Percentiles rank a stretch among this genome's conserved stretches.
Conservation (phyloP, 2,888 invertebrate species). For the Oegoconia quadripuncta region DNA sequence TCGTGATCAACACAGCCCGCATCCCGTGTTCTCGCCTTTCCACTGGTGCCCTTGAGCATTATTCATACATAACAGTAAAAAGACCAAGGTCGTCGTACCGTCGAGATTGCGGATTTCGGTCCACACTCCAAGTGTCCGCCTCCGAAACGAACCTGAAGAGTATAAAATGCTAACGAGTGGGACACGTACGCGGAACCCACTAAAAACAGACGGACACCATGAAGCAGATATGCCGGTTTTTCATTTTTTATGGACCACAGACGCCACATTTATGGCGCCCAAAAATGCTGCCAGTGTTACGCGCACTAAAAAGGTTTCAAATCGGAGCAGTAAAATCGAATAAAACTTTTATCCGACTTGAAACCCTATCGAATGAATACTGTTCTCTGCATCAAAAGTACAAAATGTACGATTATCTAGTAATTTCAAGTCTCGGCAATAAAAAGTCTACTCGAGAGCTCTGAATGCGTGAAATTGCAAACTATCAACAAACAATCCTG, state of each 20-base stretch:
- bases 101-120: slow-evolving; percentile 62
- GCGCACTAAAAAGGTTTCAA: slow-evolving; percentile 3
- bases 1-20: background rate
- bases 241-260: background rate
- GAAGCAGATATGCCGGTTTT: background rate
- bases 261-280: slow-evolving; percentile 2
- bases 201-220: background rate
- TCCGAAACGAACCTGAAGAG: slow-evolving; percentile 19
- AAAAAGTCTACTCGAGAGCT: too few relatives aligned
- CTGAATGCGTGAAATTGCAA: too few relatives aligned
- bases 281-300: slow-evolving; percentile 9
- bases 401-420: too few relatives aligned
- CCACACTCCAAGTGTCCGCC: too few relatives aligned
- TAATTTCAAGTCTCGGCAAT: too few relatives aligned
- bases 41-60: slow-evolving; percentile 47
- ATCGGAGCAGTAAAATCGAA: too few relatives aligned
- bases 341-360: too few relatives aligned
- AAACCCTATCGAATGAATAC: too few relatives aligned
- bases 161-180: slow-evolving; percentile 53
- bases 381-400: too few relatives aligned
- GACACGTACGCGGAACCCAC: slow-evolving; percentile 63
- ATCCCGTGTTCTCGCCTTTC: slow-evolving; percentile 1
- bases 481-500: too few relatives aligned
- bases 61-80: slow-evolving; percentile 59
- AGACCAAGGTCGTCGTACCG: slow-evolving; percentile 71